A percentile compares a stretch with the other conserved stretches of the same genome.
These are phyloP conservation scores for Prionailurus viverrinus DNA, from an alignment of 2,113 vertebrate genomes.

Conservation along the genomic window DNA sequence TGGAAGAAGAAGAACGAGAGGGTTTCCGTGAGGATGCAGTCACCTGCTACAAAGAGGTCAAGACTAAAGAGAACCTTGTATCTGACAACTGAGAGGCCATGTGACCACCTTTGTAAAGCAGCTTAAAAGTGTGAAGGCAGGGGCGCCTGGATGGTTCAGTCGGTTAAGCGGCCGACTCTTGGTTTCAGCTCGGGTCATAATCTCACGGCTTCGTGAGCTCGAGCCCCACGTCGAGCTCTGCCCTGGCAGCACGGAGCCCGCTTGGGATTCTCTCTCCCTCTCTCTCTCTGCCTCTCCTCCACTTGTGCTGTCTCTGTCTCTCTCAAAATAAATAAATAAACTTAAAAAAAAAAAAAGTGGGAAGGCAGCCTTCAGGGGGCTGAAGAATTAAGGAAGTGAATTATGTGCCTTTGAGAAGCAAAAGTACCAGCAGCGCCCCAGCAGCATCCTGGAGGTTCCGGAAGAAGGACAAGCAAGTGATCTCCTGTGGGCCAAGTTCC, in stretches of 20 bases:
- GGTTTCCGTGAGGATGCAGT: not conserved
- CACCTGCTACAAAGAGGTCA: not conserved
- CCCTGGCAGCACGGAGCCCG: too few species aligned
- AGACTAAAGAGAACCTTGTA: not conserved
- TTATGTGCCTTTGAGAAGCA: not conserved
- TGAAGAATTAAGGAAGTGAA: not conserved
- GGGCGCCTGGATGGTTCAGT: too few species aligned
- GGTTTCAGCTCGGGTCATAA: too few species aligned
- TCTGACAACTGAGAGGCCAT: not conserved
- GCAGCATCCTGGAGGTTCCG: not conserved
- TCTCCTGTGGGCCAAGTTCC: not conserved
- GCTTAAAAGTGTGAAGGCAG: not conserved
- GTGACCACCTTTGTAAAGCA: not conserved
- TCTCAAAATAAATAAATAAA: too few species aligned
- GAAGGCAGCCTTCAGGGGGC: not conserved
- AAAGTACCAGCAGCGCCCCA: not conserved
- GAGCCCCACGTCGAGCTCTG: too few species aligned
- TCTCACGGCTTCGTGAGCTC: too few species aligned
- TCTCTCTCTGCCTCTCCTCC: too few species aligned
- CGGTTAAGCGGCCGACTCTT: too few species aligned
- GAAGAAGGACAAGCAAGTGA: not conserved
- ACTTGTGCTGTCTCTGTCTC: too few species aligned
- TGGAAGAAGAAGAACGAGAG: not conserved
- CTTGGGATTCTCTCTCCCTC: too few species aligned
- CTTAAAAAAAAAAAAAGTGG: too few species aligned